Evolutionary conservation across 2,113 vertebrate species (phyloP), one percentile per base, ranked within the genome.

Genomic region (Rhinogobius similis): DNA sequence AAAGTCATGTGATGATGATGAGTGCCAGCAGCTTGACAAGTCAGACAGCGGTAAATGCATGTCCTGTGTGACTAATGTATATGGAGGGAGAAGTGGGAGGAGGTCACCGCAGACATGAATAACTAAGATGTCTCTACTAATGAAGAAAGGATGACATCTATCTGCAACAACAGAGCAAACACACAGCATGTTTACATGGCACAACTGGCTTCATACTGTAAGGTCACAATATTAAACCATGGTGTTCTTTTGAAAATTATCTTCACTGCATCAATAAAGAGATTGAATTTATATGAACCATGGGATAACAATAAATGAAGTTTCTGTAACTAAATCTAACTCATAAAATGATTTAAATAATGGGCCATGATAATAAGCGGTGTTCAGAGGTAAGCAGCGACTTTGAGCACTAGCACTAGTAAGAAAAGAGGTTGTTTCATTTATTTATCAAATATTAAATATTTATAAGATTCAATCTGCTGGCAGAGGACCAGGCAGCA

Each of bases 361-460:
- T 67, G 76, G 77, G 41, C 50, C 36, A 24, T 1, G n/a, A 74
- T 80, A 72, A 82, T 78, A 75, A 84, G 72, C 75, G 67, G 67
- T 72, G 74, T 75, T 67, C 48, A 44, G 79, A 81, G 73, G 75
- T 82, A 75, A 44, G 46, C 50, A 77, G 74, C 46, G 76, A 82
- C 72, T 79, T 53, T 69, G 77, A 46, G 68, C 27, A 11, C 70
- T 72, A 68, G 70, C 65, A 84, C 71, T 82, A 84, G 77, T 84
- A 86, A 73, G 78, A 86, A 90, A 91, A 82, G 81, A 90, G 72
- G 82, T 79, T 83, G 79, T 87, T 89, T 90, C 83, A 91, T 90
- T 90, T 91, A 91, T 91, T 91, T 90, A 91, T 89, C 87, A 83
- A 88, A 81, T 81, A 62, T 91, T 48, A 90, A 91, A 89, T 87